phyloP scores from a whole-genome alignment of 1,140 invertebrate species.

The Bombus soroeensis region DNA sequence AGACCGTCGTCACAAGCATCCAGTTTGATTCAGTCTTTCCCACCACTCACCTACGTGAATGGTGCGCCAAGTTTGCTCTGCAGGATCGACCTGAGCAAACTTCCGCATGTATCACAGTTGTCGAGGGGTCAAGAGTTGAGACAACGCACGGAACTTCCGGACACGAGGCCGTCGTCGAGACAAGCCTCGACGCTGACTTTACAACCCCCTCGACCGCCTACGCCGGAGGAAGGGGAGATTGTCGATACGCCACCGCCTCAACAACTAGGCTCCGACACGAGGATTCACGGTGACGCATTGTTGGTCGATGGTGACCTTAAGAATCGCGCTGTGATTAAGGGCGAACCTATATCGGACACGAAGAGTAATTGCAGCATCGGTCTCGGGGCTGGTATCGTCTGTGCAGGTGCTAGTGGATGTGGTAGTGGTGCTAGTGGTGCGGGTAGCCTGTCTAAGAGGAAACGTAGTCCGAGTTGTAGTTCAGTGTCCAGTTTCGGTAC shows the following conservation, averaged over 20 bases:
- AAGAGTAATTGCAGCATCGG: slow-evolving; percentile 57
- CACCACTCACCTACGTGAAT: slow-evolving; percentile 71
- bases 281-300: slow-evolving; percentile 58
- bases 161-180: slow-evolving; percentile 84
- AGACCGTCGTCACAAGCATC: slow-evolving; percentile 75
- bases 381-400: slow-evolving; percentile 10
- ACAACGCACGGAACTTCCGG: slow-evolving; percentile 81
- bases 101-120: slow-evolving; percentile 74
- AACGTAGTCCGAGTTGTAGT: slow-evolving; percentile 83
- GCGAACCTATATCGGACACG: slow-evolving; percentile 53
- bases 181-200: slow-evolving; percentile 56
- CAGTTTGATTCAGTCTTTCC: slow-evolving; percentile 48
- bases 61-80: slow-evolving; percentile 79
- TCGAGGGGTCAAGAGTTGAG: slow-evolving; percentile 81
- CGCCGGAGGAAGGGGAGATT: slow-evolving; percentile 77
- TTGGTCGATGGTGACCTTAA: slow-evolving; percentile 39
- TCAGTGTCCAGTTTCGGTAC: slow-evolving; percentile 80
- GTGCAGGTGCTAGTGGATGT: slow-evolving; percentile 46
- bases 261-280: slow-evolving; percentile 51
- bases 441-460: slow-evolving; percentile 76
- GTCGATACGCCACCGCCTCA: slow-evolving; percentile 71
- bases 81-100: slow-evolving; percentile 77
- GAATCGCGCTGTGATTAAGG: slow-evolving; percentile 53
- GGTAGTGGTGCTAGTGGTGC: slow-evolving; percentile 37
- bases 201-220: slow-evolving; percentile 67